Base-by-base conservation (phyloP, 2,113 vertebrate genomes). In the Lepisosteus oculatus region DNA sequence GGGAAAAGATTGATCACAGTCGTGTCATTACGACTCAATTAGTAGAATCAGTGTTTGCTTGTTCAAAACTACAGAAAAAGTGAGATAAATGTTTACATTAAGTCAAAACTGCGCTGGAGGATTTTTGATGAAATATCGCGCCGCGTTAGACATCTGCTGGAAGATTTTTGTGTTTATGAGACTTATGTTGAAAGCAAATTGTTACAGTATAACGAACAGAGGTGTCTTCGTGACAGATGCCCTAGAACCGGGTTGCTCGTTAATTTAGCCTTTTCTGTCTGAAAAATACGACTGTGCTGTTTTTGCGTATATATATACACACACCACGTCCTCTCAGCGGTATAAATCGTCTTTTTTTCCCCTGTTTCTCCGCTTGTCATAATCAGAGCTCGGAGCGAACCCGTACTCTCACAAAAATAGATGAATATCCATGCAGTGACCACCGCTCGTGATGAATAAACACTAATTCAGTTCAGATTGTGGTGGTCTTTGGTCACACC, bases 1-100 rank as follows among this genome's bases (percentile, higher is more conserved):
- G 76, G 14, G 6, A 73, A 55, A 79, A 87, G 89, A 91, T 90
- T 85, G 81, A 90, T 90, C 82, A 83, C 87, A 86, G 88, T 88
- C 85, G 78, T 84, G 80, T 77, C 80, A 77, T 70, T 69, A 76
- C 74, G 79, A 29, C 86, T 82, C 88, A 86, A 92, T 90, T 88
- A 87, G 79, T 78, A 41, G 59, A 69, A 74, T 74, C 44, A 69
- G 57, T 67, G 72, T 68, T 73, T 73, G 17, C 56, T 73, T 71
- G 45, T 61, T 67, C 17, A 14, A 59, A 47, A 54, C 8, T 5
- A 9, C 47, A 51, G 8, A 6, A 6, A 51, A 9, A 51, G 17
- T 29, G 17, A 29, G 17, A 29, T 29, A 29, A 29, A 5, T 51
- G 47, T 51, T 51, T 51, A 51, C 47, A 51, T 9, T 6, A 9